Evolutionary conservation across 1,140 invertebrate genomes (phyloP).

Genomic region (Asobara japonica): DNA sequence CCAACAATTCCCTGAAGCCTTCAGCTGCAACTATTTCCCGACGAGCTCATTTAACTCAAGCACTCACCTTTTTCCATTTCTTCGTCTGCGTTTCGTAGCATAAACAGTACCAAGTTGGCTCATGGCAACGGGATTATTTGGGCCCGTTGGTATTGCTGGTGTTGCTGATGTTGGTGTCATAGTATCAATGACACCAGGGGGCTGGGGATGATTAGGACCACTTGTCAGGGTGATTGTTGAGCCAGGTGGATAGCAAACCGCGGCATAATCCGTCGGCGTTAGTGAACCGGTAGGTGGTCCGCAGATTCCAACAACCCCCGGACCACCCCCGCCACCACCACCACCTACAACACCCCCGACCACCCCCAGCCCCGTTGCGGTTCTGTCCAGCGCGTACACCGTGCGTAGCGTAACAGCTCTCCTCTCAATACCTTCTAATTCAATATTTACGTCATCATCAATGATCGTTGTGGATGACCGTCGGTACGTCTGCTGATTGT

Average conservation of each 20-base stretch:
- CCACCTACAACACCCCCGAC: slow-evolving; percentile 57
- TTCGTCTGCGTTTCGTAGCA: slow-evolving; percentile 89
- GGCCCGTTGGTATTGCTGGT: slow-evolving; percentile 48
- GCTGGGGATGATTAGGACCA: slow-evolving; percentile 34
- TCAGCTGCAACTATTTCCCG: not conserved
- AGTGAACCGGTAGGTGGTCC: slow-evolving; percentile 52
- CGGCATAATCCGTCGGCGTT: slow-evolving; percentile 61
- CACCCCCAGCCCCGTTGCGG: slow-evolving; percentile 63
- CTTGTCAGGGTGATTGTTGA: slow-evolving; percentile 46
- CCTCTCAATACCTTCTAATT: slow-evolving; percentile 37
- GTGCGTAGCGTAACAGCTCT: slow-evolving; percentile 54
- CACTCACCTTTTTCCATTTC: slow-evolving; percentile 93
- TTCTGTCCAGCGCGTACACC: slow-evolving; percentile 67
- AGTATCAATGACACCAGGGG: slow-evolving; percentile 48
- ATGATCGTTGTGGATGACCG: slow-evolving; percentile 32
- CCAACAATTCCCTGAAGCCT: not conserved
- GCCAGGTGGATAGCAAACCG: slow-evolving; percentile 59
- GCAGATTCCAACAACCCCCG: slow-evolving; percentile 58
- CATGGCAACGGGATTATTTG: slow-evolving; percentile 70
- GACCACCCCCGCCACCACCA: slow-evolving; percentile 46
- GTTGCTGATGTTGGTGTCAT: slow-evolving; percentile 55
- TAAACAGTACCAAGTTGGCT: slow-evolving; percentile 94
- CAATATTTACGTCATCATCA: slow-evolving; percentile 55
- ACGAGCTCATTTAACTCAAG: not conserved
- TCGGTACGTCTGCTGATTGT: slow-evolving; percentile 33